Evolutionary conservation across 1,140 invertebrate genomes (phyloP).

Genomic region (Atta colombica): DNA sequence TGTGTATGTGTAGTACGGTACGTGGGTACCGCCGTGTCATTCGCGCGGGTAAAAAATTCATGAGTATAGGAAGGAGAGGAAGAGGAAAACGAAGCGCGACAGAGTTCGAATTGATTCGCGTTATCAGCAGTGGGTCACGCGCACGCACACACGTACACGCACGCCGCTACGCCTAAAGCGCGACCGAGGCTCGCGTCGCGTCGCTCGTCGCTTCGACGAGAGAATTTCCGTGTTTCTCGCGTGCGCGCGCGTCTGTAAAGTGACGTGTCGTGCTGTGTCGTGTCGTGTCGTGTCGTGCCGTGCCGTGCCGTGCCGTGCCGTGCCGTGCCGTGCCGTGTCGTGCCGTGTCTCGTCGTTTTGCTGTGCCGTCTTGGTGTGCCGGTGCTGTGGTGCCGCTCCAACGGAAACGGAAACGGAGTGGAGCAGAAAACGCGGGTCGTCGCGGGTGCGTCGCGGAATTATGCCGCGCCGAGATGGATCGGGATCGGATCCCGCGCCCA

Average conservation of each 20-base stretch:
- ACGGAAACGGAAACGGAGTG: neutral
- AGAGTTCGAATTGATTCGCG: constrained; percentile 37
- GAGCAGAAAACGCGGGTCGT: neutral
- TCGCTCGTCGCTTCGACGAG: constrained; percentile 1
- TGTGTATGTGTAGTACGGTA: constrained; percentile 27
- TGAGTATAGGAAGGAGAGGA: neutral
- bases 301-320: neutral
- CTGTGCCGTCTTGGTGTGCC: neutral
- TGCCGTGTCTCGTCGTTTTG: neutral
- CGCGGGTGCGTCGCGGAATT: constrained; percentile 33
- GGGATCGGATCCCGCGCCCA: constrained; percentile 62
- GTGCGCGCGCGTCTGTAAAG: neutral
- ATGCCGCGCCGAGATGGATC: constrained; percentile 49
- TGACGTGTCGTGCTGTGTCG: neutral
- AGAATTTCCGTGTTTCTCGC: neutral
- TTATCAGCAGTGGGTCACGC: constrained; percentile 55
- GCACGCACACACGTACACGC: constrained; percentile 10
- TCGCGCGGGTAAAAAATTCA: neutral
- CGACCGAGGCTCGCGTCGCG: neutral
- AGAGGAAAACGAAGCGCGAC: constrained; percentile 1
- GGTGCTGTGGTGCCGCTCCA: neutral
- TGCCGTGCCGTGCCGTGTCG: neutral
- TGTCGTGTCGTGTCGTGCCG: neutral
- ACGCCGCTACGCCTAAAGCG: constrained; percentile 7
- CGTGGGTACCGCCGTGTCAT: neutral